A percentile compares a stretch with the other conserved stretches of the same genome.
These are phyloP conservation scores for Carcina quercana DNA, from an alignment of 2,888 invertebrate species.

Conservation along the genomic window DNA sequence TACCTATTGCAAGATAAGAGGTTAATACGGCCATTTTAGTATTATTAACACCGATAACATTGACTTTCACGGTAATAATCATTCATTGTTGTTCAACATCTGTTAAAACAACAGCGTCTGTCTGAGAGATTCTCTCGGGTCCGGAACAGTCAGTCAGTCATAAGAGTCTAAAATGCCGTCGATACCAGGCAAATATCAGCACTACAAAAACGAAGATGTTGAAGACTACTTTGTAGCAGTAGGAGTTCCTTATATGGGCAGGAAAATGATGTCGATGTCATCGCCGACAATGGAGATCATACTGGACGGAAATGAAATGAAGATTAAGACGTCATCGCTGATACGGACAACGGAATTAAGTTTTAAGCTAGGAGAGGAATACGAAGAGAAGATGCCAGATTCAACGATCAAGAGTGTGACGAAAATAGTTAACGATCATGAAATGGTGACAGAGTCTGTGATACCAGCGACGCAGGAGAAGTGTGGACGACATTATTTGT, in stretches of 20 bases:
- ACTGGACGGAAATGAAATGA: constrained; percentile 71
- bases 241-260: constrained; percentile 77
- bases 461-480: constrained; percentile 46
- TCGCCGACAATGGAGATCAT: constrained; percentile 76
- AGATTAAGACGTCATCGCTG: constrained; percentile 71
- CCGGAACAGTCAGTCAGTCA: too few species aligned
- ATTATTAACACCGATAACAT: too few species aligned
- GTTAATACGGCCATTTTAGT: too few species aligned
- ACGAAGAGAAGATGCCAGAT: constrained; percentile 78
- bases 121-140: too few species aligned
- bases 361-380: constrained; percentile 77
- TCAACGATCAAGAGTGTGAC: constrained; percentile 68
- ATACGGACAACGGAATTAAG: constrained; percentile 68
- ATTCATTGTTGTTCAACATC: too few species aligned
- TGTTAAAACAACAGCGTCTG: too few species aligned
- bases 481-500: constrained; percentile 52
- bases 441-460: constrained; percentile 53
- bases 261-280: constrained; percentile 78
- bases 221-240: constrained; percentile 24
- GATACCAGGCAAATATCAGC: constrained; percentile 76
- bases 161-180: constrained; percentile 58
- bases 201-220: constrained; percentile 63
- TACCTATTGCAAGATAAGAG: too few species aligned
- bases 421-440: constrained; percentile 64
- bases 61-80: too few species aligned